phyloP scores from a whole-genome alignment of 2,113 vertebrate species.

The Hydropotes inermis region DNA sequence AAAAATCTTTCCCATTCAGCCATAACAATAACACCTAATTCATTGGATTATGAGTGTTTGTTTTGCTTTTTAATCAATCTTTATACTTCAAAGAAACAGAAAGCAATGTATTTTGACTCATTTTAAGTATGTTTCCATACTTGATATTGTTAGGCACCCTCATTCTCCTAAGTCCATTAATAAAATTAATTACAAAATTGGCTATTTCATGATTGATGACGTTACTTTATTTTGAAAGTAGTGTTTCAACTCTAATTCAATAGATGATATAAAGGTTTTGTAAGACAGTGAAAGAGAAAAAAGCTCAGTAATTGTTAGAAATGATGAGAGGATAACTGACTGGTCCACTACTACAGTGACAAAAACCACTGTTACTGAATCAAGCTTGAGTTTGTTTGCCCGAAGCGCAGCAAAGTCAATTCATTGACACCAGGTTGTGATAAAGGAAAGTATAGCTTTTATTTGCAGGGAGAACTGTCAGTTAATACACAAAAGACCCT shows the following conservation, averaged over 20 bases:
- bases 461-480: background rate
- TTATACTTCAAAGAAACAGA: background rate
- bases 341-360: background rate
- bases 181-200: constrained; percentile 22
- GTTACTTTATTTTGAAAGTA: background rate
- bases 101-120: background rate
- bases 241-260: background rate
- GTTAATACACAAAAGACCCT: background rate
- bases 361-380: background rate
- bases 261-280: background rate
- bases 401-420: background rate
- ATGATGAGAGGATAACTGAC: background rate
- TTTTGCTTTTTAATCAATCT: background rate
- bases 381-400: background rate
- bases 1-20: rapidly evolving
- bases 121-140: background rate
- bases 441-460: background rate
- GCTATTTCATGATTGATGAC: background rate
- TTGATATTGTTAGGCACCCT: background rate
- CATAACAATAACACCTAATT: background rate
- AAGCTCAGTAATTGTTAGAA: background rate
- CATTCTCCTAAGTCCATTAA: background rate
- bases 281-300: background rate
- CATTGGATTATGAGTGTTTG: background rate
- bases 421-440: background rate